These are phyloP conservation scores for Antitype chi DNA, from an alignment of 2,888 invertebrate species.

Conservation along the genomic window DNA sequence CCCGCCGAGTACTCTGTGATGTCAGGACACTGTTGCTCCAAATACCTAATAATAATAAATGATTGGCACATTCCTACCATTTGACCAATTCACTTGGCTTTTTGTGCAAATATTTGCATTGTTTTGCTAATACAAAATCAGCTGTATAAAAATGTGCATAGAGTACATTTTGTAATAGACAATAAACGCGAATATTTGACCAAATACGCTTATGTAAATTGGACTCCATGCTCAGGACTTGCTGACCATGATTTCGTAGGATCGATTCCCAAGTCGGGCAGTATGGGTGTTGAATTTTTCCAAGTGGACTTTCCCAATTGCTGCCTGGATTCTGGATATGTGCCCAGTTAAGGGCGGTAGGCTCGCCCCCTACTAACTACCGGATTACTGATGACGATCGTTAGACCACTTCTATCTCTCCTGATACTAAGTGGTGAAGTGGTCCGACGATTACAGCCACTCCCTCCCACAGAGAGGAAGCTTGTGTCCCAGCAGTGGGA, in stretches of 20 bases:
- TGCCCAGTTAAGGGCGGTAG: no score
- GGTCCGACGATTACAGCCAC: no score
- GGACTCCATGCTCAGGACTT: not conserved
- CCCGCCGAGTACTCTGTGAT: constrained; percentile 18
- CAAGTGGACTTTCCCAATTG: not conserved
- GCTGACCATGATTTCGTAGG: not conserved
- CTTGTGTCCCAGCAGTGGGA: no score
- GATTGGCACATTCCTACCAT: not conserved
- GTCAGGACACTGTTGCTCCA: constrained; percentile 10
- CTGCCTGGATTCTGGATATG: not conserved
- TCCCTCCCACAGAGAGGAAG: no score
- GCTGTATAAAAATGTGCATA: not conserved
- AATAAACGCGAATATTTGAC: not conserved
- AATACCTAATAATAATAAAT: constrained; percentile 27
- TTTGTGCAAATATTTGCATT: not conserved
- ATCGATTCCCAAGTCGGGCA: no score
- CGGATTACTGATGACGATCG: no score
- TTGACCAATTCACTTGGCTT: not conserved
- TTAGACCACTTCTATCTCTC: no score
- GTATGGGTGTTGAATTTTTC: not conserved
- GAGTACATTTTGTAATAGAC: not conserved
- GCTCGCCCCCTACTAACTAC: not conserved
- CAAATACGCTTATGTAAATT: not conserved
- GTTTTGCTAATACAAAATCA: not conserved
- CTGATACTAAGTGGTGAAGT: not conserved